Base-by-base conservation (phyloP, 2,888 invertebrate genomes). In the Drosophila anomalata region DNA sequence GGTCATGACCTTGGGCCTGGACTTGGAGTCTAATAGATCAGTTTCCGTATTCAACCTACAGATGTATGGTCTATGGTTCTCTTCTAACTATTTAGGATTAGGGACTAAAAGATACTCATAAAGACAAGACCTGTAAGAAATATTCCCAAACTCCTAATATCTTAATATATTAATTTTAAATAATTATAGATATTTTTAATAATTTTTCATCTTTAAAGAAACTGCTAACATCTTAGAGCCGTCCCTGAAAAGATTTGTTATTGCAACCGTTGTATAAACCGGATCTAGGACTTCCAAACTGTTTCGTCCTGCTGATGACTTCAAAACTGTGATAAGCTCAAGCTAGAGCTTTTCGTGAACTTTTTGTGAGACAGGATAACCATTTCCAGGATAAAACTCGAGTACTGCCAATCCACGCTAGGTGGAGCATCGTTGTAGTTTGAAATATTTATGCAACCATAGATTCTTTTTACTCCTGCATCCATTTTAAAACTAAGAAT, bases 1-100 rank as follows among this genome's bases (percentile, higher is more conserved):
- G 60, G 60, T 51, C 62, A 44, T 17, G 62, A 63, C 62, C 62
- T 63, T 63, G 61, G 31, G 41, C 26, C 11, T 42, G 22, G 14
- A 14, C 24, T 56, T 9, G 12, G n/a, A 36, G 5, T 36, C n/a
- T n/a, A 6, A 7, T 5, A 7, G 36, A 36, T 36, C 36, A 14
- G 2, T 14, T 6, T 6, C 2, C 2, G 7, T 14, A n/a, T 36
- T 7, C 6, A 36, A 7, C 36, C n/a, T 36, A n/a, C 5, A 0
- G n/a, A 29, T 9, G 9, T 29, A 29, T 29, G 17, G 17, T 17
- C 17, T 1, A 17, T 17, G 17, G 17, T 17, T 17, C 17, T 17
- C 17, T 29, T 29, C 8, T 8, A 8, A 9, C 29, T 29, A 9
- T 29, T 29, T 29, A 9, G 29, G 2, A 29, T 29, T 9, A 29